These are phyloP conservation scores for Drosophila ironensis DNA, from an alignment of 1,140 invertebrate species.

Conservation along the genomic window DNA sequence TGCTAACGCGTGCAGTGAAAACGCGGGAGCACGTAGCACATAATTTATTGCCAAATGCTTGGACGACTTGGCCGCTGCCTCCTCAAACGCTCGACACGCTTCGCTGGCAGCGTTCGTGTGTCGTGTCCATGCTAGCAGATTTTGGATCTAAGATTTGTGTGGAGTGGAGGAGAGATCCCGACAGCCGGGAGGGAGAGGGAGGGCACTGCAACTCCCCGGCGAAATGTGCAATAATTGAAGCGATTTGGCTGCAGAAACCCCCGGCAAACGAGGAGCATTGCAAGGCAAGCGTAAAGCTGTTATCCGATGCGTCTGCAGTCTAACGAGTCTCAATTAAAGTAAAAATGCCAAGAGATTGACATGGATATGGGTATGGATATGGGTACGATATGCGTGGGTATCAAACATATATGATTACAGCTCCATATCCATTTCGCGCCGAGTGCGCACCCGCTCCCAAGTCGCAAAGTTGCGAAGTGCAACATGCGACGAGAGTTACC, in stretches of 20 bases:
- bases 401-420: not conserved
- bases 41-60: slow-evolving; percentile 59
- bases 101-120: slow-evolving; percentile 43
- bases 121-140: slow-evolving; percentile 26
- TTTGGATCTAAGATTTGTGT: not conserved
- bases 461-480: slow-evolving; percentile 23
- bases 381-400: not conserved
- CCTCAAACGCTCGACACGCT: slow-evolving; percentile 44
- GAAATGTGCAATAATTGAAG: slow-evolving; percentile 57
- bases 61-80: slow-evolving; percentile 49
- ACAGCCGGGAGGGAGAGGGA: too few species aligned
- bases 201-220: too few species aligned
- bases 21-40: slow-evolving; percentile 52
- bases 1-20: slow-evolving; percentile 42
- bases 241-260: slow-evolving; percentile 2
- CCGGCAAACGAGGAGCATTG: not conserved
- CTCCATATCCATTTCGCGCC: slow-evolving; percentile 1
- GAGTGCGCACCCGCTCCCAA: too few species aligned
- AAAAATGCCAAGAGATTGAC: slow-evolving; percentile 39
- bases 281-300: slow-evolving; percentile 46
- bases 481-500: slow-evolving; percentile 18
- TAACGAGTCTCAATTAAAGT: slow-evolving; percentile 52
- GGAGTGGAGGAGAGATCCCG: too few species aligned
- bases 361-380: slow-evolving; percentile 29
- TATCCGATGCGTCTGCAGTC: slow-evolving; percentile 36